Evolutionary conservation across 2,888 invertebrate species (phyloP), one percentile per base, ranked within the genome.

Genomic region (Phengaris alcon): DNA sequence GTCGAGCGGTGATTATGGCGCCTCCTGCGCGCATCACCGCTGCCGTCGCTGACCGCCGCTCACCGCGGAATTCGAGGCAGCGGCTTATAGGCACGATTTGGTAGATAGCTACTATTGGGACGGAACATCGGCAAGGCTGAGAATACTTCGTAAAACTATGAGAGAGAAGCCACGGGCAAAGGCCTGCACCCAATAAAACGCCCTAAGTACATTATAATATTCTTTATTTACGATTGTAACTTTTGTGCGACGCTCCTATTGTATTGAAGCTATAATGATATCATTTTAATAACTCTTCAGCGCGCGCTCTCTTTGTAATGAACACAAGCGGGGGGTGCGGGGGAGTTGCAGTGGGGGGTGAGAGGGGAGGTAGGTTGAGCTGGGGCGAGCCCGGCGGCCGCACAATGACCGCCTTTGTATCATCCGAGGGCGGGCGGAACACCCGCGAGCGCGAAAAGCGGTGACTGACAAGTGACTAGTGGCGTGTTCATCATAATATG

Each of bases 341-440:
- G 64, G 15, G 55, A 6, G 55, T n/a, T 13, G n/a, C 1, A 35
- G 12, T 22, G 64, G 64, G 35, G 35, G 35, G 64, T 64, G 64
- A 64, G 9, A 64, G 7, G n/a, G 12, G 70, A 51, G 12, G 57
- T 22, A 51, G 55, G 70, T n/a, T 6, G 57, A 74, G 70, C 76
- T 75, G 78, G 77, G 78, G 76, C 76, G 72, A 52, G 55, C 70
- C 73, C 74, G 74, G 74, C 75, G 75, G 76, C 57, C 59, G 68
- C 74, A 76, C 75, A 78, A 79, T 76, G 76, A 64, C 74, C 75
- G 76, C 75, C 77, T 78, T 78, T 76, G 75, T 75, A 68, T 15
- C 68, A 69, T 54, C 13, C 72, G 13, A 10, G 69, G 64, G 57
- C 64, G 69, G 57, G 70, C 64, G 64, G 75, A 76, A 76, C 77